Evolutionary conservation across 2,888 invertebrate genomes (phyloP), one percentile per base, ranked within the genome.

Genomic region (Monochamus alternatus): DNA sequence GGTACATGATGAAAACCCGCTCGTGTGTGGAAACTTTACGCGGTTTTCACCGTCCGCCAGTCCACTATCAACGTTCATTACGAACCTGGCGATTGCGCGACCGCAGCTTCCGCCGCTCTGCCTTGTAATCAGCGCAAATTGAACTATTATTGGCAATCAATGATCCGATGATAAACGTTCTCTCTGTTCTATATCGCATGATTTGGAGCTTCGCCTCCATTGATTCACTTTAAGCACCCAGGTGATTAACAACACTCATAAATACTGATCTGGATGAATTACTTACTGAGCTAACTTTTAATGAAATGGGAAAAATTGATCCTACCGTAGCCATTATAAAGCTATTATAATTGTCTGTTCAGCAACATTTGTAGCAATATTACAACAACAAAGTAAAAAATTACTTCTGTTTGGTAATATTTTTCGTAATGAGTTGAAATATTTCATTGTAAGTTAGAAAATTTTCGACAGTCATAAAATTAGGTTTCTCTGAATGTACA

Each of bases 71-170:
- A 32, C 71, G 71, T 62, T 63, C 71, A 63, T 63, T 63, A 71
- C 52, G 73, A 63, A 52, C 73, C 68, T 59, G 74, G 70, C 47
- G 75, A 63, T 32, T 63, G 67, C 68, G 77, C 79, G 84, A 86
- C 87, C 87, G 81, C 87, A 87, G 87, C 87, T 87, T 88, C 87
- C 88, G 87, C 87, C 86, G 87, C 84, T 81, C 78, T 84, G 86
- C 87, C 88, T 86, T 88, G 86, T 88, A 88, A 88, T 88, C 87
- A 88, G 83, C 82, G 86, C 86, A 87, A 87, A 88, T 88, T 87
- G 88, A 87, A 86, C 86, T 85, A 86, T 87, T 87, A 88, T 87
- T 87, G 87, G 86, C 86, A 86, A 88, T 88, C 87, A 88, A 88
- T 88, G 87, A 85, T 85, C 87, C 87, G 86, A 85, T 86, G 85